Conservation (phyloP, 2,888 invertebrate genomes). For the Pterostichus madidus region DNA sequence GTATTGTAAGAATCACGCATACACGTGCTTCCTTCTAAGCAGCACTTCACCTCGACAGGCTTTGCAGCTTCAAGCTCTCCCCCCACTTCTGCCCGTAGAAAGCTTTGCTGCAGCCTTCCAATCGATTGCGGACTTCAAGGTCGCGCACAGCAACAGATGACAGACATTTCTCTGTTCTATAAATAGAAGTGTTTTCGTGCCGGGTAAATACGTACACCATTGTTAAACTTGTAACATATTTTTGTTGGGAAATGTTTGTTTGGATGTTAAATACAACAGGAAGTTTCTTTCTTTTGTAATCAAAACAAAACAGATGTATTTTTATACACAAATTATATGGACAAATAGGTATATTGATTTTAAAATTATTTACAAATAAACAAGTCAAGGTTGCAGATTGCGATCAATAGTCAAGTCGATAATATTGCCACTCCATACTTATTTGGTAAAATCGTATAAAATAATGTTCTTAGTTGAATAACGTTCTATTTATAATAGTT, state of each 20-base stretch:
- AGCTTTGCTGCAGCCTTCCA: background rate
- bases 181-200: constrained; percentile 53
- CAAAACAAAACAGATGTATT: background rate
- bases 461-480: no score
- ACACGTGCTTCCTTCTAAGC: no score
- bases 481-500: no score
- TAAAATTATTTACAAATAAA: no score
- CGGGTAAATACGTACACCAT: background rate
- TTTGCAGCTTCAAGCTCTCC: background rate
- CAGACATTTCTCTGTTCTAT: constrained; percentile 51
- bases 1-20: no score
- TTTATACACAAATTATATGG: no score
- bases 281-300: background rate
- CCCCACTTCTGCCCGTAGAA: background rate
- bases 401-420: no score
- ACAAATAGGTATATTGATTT: no score
- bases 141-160: constrained; percentile 55
- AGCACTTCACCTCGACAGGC: no score
- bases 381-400: no score
- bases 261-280: background rate
- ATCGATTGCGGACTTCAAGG: constrained; percentile 46
- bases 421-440: no score
- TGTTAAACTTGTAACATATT: constrained; percentile 8
- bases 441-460: no score
- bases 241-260: constrained; percentile 9